phyloP scores from a whole-genome alignment of 1,140 invertebrate species.

The Tetragnatha versicolor region DNA sequence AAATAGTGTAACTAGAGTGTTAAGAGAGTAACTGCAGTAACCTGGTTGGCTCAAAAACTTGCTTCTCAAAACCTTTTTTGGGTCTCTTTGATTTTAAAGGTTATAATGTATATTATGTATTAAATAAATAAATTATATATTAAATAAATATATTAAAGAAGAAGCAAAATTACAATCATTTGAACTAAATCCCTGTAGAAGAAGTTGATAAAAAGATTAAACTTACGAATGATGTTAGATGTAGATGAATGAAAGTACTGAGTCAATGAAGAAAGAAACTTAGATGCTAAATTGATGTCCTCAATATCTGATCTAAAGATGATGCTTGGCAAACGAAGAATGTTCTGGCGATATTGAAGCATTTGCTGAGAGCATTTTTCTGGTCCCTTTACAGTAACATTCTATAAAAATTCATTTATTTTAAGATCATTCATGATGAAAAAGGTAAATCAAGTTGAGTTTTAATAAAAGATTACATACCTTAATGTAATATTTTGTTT shows the following conservation, averaged over 20 bases:
- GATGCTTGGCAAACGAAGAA: slow-evolving; percentile 2
- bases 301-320: slow-evolving; percentile 15
- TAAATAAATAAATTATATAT: no score
- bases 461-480: neutral
- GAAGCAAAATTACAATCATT: neutral
- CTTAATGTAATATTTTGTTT: slow-evolving; percentile 30
- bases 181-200: neutral
- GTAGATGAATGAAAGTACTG: neutral
- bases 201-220: neutral
- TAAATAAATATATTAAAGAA: no score
- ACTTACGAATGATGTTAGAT: slow-evolving; percentile 2
- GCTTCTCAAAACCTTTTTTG: no score
- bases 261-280: neutral
- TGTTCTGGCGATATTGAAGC: slow-evolving; percentile 28
- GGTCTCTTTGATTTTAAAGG: no score
- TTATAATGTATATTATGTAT: no score
- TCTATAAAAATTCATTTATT: slow-evolving; percentile 1
- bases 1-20: no score
- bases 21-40: no score
- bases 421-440: neutral
- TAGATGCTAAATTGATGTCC: slow-evolving; percentile 7
- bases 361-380: slow-evolving; percentile 44
- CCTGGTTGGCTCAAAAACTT: no score
- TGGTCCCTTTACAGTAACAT: slow-evolving; percentile 29
- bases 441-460: neutral